Evolutionary conservation across 2,888 invertebrate species (phyloP), one percentile per base, ranked within the genome.

Genomic region (Mythimna lalbum): DNA sequence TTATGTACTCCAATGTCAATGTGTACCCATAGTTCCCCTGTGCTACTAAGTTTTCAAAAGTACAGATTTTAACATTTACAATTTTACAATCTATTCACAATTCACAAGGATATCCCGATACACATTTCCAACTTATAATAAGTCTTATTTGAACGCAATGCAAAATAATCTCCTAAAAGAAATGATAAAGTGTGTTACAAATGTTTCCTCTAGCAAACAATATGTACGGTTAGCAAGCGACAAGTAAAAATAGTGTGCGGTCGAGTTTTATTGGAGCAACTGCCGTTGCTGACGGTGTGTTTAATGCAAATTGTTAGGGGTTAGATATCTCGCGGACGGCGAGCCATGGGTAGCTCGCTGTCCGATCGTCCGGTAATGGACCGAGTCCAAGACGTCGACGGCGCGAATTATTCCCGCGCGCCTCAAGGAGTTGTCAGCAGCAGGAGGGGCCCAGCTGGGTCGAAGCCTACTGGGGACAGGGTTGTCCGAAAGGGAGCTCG

Each of bases 211-310:
- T 56, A 53, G 27, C 62, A 47, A 70, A 71, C 72, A 72, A 69
- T 72, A 59, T 61, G 77, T 75, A 78, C 69, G 65, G 80, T 80
- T 83, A 73, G 70, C 69, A 72, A 64, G 75, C 60, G 85, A 83
- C 83, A 78, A 80, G 80, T 78, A 80, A 81, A 78, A 82, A 84
- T 82, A 73, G 78, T 76, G 66, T 76, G 71, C 68, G 66, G 73
- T 69, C 60, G 64, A 82, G 55, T 83, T 76, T 74, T 78, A 73
- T 71, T 73, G 55, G n/a, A 56, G 33, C 55, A 19, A 63, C 33
- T 83, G 64, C 47, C 52, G 68, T 70, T 81, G 67, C 75, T 77
- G 73, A 72, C 64, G 27, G 50, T 59, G 53, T 7, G 14, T 79
- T 79, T 31, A 63, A 67, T 56, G 39, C 64, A 4, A 49, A 68